Evolutionary conservation across 1,140 invertebrate genomes (phyloP).

Genomic region (Oryzaephilus surinamensis): DNA sequence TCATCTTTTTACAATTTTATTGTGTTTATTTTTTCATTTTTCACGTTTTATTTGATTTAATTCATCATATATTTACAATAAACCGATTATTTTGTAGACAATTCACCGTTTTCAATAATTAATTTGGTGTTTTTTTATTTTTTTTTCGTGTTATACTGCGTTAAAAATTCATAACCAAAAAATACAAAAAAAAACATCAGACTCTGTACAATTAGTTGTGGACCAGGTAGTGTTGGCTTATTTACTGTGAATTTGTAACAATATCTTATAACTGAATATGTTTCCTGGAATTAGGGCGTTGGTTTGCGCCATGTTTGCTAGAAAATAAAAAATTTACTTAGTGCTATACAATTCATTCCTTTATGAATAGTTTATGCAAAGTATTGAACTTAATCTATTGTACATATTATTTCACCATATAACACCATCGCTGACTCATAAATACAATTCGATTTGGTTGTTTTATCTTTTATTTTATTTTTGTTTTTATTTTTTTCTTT

Average conservation of each 20-base stretch:
- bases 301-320: constrained; percentile 32
- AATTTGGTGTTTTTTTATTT: constrained; percentile 17
- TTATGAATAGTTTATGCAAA: constrained; percentile 10
- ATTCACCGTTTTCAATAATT: constrained; percentile 19
- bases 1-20: constrained; percentile 12
- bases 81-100: background rate
- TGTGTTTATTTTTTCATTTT: constrained; percentile 28
- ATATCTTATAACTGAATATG: background rate
- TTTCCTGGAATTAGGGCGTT: constrained; percentile 27
- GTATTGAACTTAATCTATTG: background rate
- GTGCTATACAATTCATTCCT: background rate
- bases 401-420: no score
- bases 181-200: constrained; percentile 27
- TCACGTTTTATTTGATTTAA: constrained; percentile 17
- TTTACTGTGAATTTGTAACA: background rate
- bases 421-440: background rate
- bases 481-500: constrained; percentile 2
- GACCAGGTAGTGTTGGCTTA: constrained; percentile 1
- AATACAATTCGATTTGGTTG: constrained; percentile 1
- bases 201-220: background rate
- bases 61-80: constrained; percentile 5
- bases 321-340: constrained; percentile 20
- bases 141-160: constrained; percentile 14
- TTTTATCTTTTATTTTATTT: no score
- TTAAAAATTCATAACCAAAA: constrained; percentile 39